phyloP scores from a whole-genome alignment of 35 echinoderm and acorn worm genomes.

The Apostichopus parvimensis region DNA sequence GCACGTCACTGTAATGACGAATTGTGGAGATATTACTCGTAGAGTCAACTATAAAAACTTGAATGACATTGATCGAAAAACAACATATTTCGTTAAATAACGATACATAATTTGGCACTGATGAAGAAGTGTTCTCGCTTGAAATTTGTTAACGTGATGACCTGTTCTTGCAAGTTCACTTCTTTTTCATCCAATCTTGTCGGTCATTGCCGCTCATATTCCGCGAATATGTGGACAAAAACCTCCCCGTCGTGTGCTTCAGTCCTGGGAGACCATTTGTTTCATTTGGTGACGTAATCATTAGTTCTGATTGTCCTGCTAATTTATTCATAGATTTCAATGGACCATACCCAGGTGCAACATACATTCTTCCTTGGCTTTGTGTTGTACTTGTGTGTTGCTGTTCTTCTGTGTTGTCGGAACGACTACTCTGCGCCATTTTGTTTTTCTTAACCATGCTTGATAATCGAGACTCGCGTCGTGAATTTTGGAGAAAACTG shows the following conservation, averaged over 20 bases:
- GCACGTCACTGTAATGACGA: no score
- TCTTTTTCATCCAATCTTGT: not conserved
- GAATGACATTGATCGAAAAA: no score
- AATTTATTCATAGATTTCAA: not conserved
- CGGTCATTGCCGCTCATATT: constrained; percentile 21
- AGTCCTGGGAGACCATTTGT: constrained; percentile 1
- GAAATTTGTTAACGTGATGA: no score
- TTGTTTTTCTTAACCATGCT: not conserved
- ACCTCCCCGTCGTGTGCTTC: not conserved
- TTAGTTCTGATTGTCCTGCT: not conserved
- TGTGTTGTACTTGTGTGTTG: not conserved
- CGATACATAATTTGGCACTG: no score
- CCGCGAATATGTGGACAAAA: constrained; percentile 19
- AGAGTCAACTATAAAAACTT: no score
- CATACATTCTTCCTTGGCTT: not conserved
- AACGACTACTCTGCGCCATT: not conserved
- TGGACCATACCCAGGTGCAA: not conserved
- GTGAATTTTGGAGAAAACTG: not conserved
- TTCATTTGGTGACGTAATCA: not conserved
- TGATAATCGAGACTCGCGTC: not conserved
- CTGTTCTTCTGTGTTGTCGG: not conserved
- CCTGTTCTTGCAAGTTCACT: no score
- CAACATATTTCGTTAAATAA: no score
- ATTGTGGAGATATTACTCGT: no score
- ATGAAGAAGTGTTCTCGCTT: no score